These are phyloP conservation scores for Panorpa germanica DNA, from an alignment of 2,888 invertebrate genomes.

Conservation along the genomic window DNA sequence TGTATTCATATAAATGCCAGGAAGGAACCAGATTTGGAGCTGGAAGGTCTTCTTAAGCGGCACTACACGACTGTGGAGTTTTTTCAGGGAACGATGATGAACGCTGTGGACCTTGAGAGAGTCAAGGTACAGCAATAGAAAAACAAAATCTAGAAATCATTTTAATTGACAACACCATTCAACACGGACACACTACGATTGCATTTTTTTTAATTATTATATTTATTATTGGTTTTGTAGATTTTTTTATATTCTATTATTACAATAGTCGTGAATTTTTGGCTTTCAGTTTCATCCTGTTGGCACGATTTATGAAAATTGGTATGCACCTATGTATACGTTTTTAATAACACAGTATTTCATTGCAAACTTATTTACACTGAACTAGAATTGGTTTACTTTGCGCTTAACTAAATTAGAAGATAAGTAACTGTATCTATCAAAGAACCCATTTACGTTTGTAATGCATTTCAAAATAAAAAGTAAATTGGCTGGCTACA, in stretches of 20 bases:
- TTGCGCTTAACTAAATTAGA: too few species aligned
- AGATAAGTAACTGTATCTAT: too few species aligned
- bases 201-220: slow-evolving; percentile 3
- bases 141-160: slow-evolving; percentile 23
- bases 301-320: too few species aligned
- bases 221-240: neutral
- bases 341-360: too few species aligned
- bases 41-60: slow-evolving; percentile 99
- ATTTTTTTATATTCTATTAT: slow-evolving; percentile 7
- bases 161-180: neutral
- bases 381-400: too few species aligned
- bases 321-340: too few species aligned
- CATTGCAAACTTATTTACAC: too few species aligned
- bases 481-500: too few species aligned
- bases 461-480: too few species aligned
- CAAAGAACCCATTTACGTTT: too few species aligned
- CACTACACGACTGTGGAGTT: slow-evolving; percentile 99
- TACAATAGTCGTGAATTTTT: too few species aligned
- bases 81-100: slow-evolving; percentile 99
- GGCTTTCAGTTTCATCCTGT: too few species aligned
- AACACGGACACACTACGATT: neutral
- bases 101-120: slow-evolving; percentile 99
- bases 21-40: slow-evolving; percentile 99
- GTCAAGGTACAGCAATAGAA: slow-evolving; percentile 76
- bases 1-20: slow-evolving; percentile 38